Percentiles rank a stretch among this genome's conserved stretches.
phyloP scores from a whole-genome alignment of 2,797 vertebrate genomes.

The Catostomus latipinnis region DNA sequence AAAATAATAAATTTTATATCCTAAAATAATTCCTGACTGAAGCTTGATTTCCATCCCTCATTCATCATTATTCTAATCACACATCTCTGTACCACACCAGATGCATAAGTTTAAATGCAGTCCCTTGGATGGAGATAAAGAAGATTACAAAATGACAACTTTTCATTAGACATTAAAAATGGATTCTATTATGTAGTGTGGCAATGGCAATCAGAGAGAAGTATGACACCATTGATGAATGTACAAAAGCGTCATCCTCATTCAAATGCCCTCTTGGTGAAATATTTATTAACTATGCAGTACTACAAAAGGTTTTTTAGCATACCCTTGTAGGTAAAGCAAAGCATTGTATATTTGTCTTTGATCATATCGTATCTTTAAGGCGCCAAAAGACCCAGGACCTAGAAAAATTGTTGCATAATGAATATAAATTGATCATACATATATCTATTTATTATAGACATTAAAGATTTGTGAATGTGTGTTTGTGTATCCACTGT shows the following conservation, averaged over 20 bases:
- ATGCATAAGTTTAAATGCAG: background rate
- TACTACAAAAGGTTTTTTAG: too few relatives aligned
- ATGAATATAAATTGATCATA: too few relatives aligned
- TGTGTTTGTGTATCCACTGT: conserved; percentile 25
- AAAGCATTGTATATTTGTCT: too few relatives aligned
- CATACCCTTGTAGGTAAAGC: too few relatives aligned
- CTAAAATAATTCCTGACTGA: conserved; percentile 35
- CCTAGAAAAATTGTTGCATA: too few relatives aligned
- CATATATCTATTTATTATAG: too few relatives aligned
- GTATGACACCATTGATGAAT: background rate
- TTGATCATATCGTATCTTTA: too few relatives aligned
- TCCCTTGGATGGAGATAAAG: background rate
- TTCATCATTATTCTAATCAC: conserved; percentile 5
- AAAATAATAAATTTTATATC: conserved; percentile 47
- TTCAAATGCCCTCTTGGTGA: background rate
- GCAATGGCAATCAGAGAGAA: background rate
- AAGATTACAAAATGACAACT: background rate
- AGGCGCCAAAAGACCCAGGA: too few relatives aligned
- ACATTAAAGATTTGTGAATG: conserved; percentile 1
- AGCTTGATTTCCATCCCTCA: conserved; percentile 32
- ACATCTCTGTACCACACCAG: conserved; percentile 6
- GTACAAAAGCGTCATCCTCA: background rate
- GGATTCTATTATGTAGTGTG: background rate
- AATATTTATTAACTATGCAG: too few relatives aligned
- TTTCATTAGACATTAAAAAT: background rate